Evolutionary conservation across 1,140 invertebrate genomes (phyloP).

Genomic region (Trissolcus basalis): DNA sequence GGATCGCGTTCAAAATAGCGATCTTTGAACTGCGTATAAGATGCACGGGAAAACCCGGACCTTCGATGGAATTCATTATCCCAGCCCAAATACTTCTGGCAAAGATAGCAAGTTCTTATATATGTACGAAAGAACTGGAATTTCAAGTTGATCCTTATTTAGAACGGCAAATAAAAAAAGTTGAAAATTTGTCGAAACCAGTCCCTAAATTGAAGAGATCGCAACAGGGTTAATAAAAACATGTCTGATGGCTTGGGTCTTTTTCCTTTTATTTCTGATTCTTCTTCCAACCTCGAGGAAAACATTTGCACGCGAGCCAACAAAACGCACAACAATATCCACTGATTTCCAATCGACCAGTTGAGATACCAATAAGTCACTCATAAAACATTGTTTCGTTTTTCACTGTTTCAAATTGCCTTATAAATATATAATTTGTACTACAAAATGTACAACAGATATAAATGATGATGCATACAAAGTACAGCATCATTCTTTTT

Average conservation of each 20-base stretch:
- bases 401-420: too few relatives aligned
- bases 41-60: slow-evolving; percentile 33
- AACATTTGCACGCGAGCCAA: not conserved
- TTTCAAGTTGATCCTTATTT: slow-evolving; percentile 39
- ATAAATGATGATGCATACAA: slow-evolving; percentile 5
- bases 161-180: slow-evolving; percentile 37
- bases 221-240: slow-evolving; percentile 16
- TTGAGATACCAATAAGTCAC: too few relatives aligned
- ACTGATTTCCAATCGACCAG: too few relatives aligned
- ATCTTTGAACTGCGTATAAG: slow-evolving; percentile 19
- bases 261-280: not conserved
- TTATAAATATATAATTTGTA: too few relatives aligned
- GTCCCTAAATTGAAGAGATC: slow-evolving; percentile 20
- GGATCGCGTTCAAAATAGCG: not conserved
- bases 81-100: slow-evolving; percentile 10
- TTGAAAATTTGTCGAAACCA: slow-evolving; percentile 31
- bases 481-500: slow-evolving; percentile 33
- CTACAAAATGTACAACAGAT: too few relatives aligned
- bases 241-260: not conserved
- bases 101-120: slow-evolving; percentile 24
- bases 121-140: slow-evolving; percentile 38
- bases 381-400: too few relatives aligned
- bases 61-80: slow-evolving; percentile 32
- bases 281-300: not conserved
- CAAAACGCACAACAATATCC: too few relatives aligned